Evolutionary conservation across 2,888 invertebrate genomes (phyloP).

Genomic region (Oxyteleia sp.): DNA sequence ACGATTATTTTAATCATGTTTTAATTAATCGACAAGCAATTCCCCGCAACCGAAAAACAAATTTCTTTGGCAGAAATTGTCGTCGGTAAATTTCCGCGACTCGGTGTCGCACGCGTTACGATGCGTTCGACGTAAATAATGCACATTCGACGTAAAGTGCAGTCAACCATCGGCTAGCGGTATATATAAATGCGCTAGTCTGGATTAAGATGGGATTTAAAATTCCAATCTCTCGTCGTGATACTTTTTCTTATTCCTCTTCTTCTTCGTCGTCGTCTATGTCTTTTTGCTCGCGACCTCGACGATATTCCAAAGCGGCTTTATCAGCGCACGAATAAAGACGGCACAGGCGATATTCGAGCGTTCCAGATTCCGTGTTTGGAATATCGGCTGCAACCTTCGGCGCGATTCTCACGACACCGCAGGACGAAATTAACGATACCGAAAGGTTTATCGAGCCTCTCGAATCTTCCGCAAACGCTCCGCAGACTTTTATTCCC

Average conservation of each 20-base stretch:
- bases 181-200: conserved; percentile 41
- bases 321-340: conserved; percentile 68
- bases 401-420: conserved; percentile 57
- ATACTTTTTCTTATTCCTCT: conserved; percentile 57
- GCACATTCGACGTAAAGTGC: conserved; percentile 22
- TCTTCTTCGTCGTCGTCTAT: conserved; percentile 26
- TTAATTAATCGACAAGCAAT: no score
- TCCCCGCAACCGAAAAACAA: no score
- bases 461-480: no score
- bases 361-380: conserved; percentile 71
- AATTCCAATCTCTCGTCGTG: conserved; percentile 49
- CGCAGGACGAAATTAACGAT: no score
- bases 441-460: no score
- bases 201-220: conserved; percentile 48
- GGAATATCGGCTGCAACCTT: conserved; percentile 66
- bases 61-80: no score
- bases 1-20: no score
- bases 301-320: conserved; percentile 60
- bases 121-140: conserved; percentile 13
- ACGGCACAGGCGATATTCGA: conserved; percentile 54
- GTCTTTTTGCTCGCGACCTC: conserved; percentile 56
- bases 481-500: no score
- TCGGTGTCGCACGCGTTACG: no score
- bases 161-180: conserved; percentile 17
- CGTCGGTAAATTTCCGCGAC: no score